Conservation (phyloP, 2,888 invertebrate species). For the Zaprionus lineosus region DNA sequence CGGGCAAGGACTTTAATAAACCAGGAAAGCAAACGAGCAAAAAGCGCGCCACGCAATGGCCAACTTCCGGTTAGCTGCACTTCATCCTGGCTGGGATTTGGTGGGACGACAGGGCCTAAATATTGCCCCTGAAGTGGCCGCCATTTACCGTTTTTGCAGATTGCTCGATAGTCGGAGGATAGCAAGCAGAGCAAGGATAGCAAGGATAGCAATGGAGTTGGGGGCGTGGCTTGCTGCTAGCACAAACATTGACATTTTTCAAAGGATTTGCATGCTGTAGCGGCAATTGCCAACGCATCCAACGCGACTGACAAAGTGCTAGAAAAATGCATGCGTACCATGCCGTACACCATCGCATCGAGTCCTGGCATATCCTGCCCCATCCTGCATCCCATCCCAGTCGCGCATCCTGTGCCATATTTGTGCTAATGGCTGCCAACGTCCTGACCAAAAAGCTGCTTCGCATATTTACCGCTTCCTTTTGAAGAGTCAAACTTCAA, state of each 20-base stretch:
- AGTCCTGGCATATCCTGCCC: constrained; percentile 17
- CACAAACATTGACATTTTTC: constrained; percentile 73
- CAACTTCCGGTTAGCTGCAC: constrained; percentile 65
- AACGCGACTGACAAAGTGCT: constrained; percentile 58
- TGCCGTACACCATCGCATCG: constrained; percentile 3
- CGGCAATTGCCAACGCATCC: constrained; percentile 35
- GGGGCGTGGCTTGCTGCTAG: constrained; percentile 1
- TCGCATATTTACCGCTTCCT: constrained; percentile 23
- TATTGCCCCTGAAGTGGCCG: constrained; percentile 10
- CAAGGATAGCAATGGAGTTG: too few species aligned
- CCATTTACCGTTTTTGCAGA: constrained; percentile 32
- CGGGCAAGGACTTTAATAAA: constrained; percentile 64
- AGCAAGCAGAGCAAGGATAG: too few species aligned
- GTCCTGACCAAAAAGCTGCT: constrained; percentile 41
- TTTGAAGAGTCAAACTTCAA: constrained; percentile 13
- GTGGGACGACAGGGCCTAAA: constrained; percentile 14
- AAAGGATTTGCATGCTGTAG: constrained; percentile 64
- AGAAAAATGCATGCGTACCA: constrained; percentile 50
- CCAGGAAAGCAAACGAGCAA: constrained; percentile 52
- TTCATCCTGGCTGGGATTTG: constrained; percentile 34
- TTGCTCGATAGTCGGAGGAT: background rate
- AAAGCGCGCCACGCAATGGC: constrained; percentile 42
- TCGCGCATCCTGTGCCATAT: constrained; percentile 44
- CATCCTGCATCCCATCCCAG: background rate
- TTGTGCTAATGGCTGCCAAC: constrained; percentile 44